Evolutionary conservation across 1,140 invertebrate species (phyloP).

Genomic region (Holotrichia oblita): DNA sequence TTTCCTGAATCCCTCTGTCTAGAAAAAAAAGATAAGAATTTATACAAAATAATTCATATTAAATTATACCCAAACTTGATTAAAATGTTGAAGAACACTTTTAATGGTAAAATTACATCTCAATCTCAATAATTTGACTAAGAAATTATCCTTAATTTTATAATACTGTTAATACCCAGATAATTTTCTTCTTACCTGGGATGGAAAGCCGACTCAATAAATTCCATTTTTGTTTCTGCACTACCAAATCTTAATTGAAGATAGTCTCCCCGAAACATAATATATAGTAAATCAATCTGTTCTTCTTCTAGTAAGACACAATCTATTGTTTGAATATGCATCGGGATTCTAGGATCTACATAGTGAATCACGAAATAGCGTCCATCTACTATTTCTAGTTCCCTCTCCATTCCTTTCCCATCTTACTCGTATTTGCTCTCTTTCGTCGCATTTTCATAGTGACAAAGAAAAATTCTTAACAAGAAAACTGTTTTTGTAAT

Average conservation of each 20-base stretch:
- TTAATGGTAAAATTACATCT: neutral
- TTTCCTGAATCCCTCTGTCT: neutral
- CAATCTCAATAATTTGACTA: neutral
- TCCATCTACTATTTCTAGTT: neutral
- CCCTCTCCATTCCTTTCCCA: neutral
- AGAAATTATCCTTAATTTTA: too few relatives aligned
- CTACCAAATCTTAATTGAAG: conserved; percentile 2
- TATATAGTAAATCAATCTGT: neutral
- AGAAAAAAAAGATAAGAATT: neutral
- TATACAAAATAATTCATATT: neutral
- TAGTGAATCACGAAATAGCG: neutral
- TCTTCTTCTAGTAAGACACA: neutral
- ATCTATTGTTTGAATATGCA: neutral
- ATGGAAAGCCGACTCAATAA: neutral
- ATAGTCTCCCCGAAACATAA: neutral
- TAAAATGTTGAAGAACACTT: neutral
- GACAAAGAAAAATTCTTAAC: too few relatives aligned
- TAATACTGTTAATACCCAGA: conserved; percentile 4
- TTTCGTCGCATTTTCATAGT: conserved; percentile 14
- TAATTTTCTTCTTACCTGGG: too few relatives aligned
- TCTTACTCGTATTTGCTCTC: neutral
- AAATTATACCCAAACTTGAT: too few relatives aligned
- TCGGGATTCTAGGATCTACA: neutral
- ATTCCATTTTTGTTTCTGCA: neutral
- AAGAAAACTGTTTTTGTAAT: conserved; percentile 21